Conservation (phyloP, 2,888 invertebrate genomes). For the Abscondita cerata region DNA sequence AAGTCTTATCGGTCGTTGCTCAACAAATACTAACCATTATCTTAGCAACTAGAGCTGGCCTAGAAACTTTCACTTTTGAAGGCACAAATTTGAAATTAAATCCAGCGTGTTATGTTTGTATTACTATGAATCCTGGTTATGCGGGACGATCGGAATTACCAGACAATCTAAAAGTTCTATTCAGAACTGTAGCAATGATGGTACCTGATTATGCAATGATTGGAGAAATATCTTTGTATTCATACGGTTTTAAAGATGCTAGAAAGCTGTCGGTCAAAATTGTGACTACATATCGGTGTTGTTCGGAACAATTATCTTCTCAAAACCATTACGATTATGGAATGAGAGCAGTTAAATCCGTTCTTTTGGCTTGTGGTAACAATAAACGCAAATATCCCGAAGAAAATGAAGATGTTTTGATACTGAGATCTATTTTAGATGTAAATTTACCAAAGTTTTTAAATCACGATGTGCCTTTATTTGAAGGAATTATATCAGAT, state of each 20-base stretch:
- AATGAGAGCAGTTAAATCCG: constrained; percentile 89
- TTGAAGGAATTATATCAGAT: constrained; percentile 90
- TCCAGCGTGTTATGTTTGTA: constrained; percentile 80
- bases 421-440: constrained; percentile 85
- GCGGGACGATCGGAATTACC: constrained; percentile 83
- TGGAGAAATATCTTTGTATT: constrained; percentile 84
- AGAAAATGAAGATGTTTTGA: constrained; percentile 78
- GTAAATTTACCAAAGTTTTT: constrained; percentile 93
- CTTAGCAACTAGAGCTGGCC: constrained; percentile 72
- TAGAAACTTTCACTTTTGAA: constrained; percentile 76
- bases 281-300: constrained; percentile 80
- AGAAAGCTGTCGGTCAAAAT: constrained; percentile 80
- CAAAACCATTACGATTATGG: constrained; percentile 90
- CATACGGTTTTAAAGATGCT: constrained; percentile 81
- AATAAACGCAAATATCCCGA: constrained; percentile 78
- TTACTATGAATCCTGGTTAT: constrained; percentile 83
- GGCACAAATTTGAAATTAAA: constrained; percentile 75
- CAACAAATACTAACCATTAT: constrained; percentile 85
- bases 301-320: constrained; percentile 84
- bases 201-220: constrained; percentile 89
- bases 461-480: constrained; percentile 85
- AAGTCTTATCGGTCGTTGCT: constrained; percentile 85
- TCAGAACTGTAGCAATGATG: constrained; percentile 90
- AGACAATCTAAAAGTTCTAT: constrained; percentile 85
- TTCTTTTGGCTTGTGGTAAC: constrained; percentile 82